Evolutionary conservation across 2,797 vertebrate genomes (phyloP), one percentile per base, ranked within the genome.

Genomic region (Lepilemur ruficaudatus): DNA sequence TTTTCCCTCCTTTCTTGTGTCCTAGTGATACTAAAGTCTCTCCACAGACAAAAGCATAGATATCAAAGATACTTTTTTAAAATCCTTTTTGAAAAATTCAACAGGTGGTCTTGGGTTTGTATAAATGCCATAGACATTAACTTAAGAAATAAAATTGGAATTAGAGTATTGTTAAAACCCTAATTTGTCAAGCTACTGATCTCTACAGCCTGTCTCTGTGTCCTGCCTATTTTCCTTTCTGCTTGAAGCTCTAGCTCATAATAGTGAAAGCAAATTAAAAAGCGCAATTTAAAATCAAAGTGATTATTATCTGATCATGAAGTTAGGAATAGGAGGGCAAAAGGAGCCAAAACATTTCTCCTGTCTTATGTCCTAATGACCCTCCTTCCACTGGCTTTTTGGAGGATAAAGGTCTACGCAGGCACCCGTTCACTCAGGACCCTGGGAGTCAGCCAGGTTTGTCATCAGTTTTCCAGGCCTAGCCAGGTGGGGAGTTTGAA

Each of bases 41-140:
- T 46, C 65, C 93, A 28, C 17, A 84, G 82, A 57, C 63, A 92
- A 46, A 95, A 86, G n/a, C 72, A 15, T 69, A 80, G 69, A 80
- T 82, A 92, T 48, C 80, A 90, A 90, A 84, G 38, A 46, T 91
- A 70, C 38, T 91, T 73, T 90, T 88, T 88, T 65, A 41, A 94
- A 94, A 85, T 11, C 38, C 50, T 94, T 73, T 95, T 93, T 50
- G 43, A 92, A 97, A 93, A 93, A 83, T 91, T 80, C 78, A 96
- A 75, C 78, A 91, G 85, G 94, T 96, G 35, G 63, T 94, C 87
- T 96, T 92, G 32, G 43, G 50, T 85, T 83, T 95, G 38, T 92
- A 23, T 94, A 92, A 94, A 93, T 95, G 79, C 69, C 46, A 46
- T n/a, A 57, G 63, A 86, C 73, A 84, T 76, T 91, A 97, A 97